phyloP scores from a whole-genome alignment of 2,113 vertebrate genomes.

The Ictidomys tridecemlineatus region DNA sequence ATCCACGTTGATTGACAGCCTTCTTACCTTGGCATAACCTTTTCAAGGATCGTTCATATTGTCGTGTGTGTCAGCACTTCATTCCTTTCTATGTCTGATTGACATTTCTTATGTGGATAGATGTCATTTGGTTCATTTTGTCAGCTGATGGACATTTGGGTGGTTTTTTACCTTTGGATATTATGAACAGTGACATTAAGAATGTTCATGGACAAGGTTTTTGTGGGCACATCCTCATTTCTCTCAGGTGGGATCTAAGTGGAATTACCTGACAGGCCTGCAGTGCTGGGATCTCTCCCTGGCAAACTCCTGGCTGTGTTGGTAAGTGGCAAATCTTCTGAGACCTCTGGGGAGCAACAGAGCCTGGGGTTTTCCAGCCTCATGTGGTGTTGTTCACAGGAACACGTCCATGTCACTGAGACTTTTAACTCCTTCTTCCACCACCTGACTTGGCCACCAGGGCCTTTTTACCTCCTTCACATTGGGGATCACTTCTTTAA shows the following conservation, averaged over 20 bases:
- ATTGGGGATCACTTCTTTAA: not conserved
- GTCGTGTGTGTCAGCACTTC: no score
- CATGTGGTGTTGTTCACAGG: not conserved
- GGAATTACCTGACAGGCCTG: not conserved
- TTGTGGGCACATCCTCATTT: not conserved
- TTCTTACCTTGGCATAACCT: not conserved
- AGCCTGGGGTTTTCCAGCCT: not conserved
- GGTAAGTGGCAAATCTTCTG: not conserved
- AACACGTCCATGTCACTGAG: not conserved
- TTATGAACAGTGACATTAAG: not conserved
- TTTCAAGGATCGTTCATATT: no score
- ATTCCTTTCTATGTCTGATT: not conserved
- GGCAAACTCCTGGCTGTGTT: not conserved
- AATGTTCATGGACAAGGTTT: not conserved
- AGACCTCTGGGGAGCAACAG: not conserved
- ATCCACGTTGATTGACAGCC: not conserved
- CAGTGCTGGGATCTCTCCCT: not conserved
- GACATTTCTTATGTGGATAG: not conserved
- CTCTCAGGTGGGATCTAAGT: not conserved
- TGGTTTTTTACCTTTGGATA: not conserved
- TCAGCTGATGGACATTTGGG: not conserved
- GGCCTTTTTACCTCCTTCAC: no score
- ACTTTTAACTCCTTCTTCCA: not conserved
- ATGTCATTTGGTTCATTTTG: not conserved
- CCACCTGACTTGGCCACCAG: not conserved